Evolutionary conservation across 2,797 vertebrate species (phyloP).

Genomic region (Periparus ater): DNA sequence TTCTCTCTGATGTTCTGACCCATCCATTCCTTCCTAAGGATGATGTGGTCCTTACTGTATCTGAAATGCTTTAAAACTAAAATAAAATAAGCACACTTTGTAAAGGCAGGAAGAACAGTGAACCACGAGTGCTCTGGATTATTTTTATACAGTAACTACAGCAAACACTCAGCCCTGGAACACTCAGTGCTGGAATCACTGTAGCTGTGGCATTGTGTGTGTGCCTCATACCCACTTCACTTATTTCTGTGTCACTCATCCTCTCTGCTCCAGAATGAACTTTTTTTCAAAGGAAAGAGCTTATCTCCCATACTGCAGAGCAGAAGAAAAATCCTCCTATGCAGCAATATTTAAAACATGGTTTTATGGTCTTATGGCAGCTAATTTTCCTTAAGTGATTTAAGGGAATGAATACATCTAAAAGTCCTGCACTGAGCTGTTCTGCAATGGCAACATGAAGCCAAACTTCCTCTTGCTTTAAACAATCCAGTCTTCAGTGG

Average conservation of each 20-base stretch:
- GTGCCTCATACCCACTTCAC: slow-evolving; percentile 8
- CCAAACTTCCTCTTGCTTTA: not conserved
- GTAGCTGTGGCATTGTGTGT: not conserved
- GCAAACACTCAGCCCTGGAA: slow-evolving; percentile 7
- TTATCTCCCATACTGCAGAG: slow-evolving; percentile 67
- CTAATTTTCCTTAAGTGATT: slow-evolving; percentile 80
- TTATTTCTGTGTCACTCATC: slow-evolving; percentile 26
- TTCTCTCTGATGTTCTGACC: not conserved
- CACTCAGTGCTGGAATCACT: not conserved
- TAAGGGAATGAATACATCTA: slow-evolving; percentile 69
- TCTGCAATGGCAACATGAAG: slow-evolving; percentile 17
- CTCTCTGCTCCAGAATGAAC: not conserved
- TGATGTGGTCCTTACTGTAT: not conserved
- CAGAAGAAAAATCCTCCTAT: slow-evolving; percentile 50
- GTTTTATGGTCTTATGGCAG: slow-evolving; percentile 73
- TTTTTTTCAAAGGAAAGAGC: slow-evolving; percentile 61
- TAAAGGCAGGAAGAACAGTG: not conserved
- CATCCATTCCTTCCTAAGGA: not conserved
- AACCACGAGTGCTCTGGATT: not conserved
- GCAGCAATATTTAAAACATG: slow-evolving; percentile 65
- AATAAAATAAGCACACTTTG: not conserved
- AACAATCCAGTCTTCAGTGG: not conserved
- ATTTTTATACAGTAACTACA: not conserved
- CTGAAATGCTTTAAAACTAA: not conserved
- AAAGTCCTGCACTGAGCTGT: slow-evolving; percentile 61